These are phyloP conservation scores for Microtus ochrogaster DNA, from an alignment of 2,113 vertebrate genomes.

Conservation along the genomic window DNA sequence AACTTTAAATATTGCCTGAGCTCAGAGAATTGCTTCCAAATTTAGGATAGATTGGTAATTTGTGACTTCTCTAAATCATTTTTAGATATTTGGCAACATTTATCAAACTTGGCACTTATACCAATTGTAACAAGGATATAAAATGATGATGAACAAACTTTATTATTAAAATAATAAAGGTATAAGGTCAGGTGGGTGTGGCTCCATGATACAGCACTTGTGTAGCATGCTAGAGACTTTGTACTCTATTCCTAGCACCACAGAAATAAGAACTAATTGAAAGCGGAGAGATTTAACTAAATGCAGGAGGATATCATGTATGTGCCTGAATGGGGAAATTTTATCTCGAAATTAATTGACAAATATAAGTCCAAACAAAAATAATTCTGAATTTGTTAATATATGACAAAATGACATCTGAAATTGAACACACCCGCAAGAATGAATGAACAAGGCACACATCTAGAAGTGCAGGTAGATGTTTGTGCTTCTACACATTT, in stretches of 20 bases:
- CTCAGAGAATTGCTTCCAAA: neutral
- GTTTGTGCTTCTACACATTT: neutral
- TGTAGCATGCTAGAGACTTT: neutral
- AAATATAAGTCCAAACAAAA: neutral
- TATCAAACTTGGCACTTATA: neutral
- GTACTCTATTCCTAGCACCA: neutral
- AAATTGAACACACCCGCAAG: neutral
- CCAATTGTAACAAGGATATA: neutral
- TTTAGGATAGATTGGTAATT: neutral
- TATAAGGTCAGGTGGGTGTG: neutral
- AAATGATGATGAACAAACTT: constrained; percentile 25
- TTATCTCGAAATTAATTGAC: neutral
- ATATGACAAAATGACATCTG: neutral
- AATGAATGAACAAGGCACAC: neutral
- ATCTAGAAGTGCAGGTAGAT: neutral
- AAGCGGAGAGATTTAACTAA: constrained; percentile 22
- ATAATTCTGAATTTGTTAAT: constrained; percentile 23
- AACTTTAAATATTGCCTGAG: constrained; percentile 3
- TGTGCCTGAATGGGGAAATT: neutral
- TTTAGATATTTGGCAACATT: neutral
- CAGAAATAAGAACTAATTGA: neutral
- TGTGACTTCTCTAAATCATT: neutral
- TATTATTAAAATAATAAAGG: constrained; percentile 30
- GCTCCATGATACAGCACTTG: neutral
- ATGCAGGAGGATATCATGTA: neutral